phyloP scores from a whole-genome alignment of 2,113 vertebrate genomes.

The Suricata suricatta region DNA sequence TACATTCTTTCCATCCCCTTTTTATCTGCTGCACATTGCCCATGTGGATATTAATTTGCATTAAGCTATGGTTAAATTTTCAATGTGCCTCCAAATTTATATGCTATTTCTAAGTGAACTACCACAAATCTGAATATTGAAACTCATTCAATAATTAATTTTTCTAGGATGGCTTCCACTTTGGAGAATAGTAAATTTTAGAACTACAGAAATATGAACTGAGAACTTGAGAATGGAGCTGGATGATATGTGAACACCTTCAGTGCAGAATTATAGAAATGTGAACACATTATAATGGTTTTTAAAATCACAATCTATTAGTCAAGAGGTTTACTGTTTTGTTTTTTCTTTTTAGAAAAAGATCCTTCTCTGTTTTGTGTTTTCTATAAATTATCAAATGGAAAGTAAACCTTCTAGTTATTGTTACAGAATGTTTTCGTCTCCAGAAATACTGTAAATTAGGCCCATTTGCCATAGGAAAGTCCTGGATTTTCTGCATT shows the following conservation, averaged over 20 bases:
- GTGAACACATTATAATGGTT: not conserved
- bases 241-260: not conserved
- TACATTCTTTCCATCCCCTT: conserved; percentile 19
- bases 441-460: conserved; percentile 63
- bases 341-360: not conserved
- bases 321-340: conserved; percentile 2
- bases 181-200: conserved; percentile 51
- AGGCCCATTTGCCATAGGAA: conserved; percentile 22
- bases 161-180: conserved; percentile 45
- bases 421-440: conserved; percentile 47
- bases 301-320: conserved; percentile 53
- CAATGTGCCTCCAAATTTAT: conserved; percentile 58
- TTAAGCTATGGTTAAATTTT: conserved; percentile 51
- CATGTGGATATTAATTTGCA: conserved; percentile 40
- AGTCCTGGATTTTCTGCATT: conserved; percentile 38
- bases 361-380: conserved; percentile 8
- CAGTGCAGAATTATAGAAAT: not conserved
- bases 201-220: conserved; percentile 48
- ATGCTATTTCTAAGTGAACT: conserved; percentile 50
- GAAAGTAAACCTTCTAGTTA: conserved; percentile 50
- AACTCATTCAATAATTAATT: conserved; percentile 66
- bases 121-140: conserved; percentile 57
- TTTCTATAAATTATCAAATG: conserved; percentile 48
- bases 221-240: conserved; percentile 7
- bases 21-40: not conserved